A percentile compares a stretch with the other conserved stretches of the same genome.
Conservation (phyloP, 2,113 vertebrate genomes). For the Monopterus albus region DNA sequence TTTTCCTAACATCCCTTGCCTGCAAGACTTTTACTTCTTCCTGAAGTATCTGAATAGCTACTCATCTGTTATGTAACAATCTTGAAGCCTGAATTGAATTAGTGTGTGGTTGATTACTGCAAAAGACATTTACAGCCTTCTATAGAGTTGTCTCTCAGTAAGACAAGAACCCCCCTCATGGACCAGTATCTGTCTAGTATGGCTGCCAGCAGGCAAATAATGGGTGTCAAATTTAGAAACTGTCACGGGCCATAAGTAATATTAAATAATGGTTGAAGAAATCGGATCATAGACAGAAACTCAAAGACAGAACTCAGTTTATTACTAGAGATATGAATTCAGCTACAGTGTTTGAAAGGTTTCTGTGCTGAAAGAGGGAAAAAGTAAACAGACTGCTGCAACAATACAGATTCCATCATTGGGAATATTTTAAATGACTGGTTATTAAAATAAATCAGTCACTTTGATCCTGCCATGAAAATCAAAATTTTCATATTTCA, state of each 20-base stretch:
- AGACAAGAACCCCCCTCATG: background rate
- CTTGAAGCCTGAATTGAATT: background rate
- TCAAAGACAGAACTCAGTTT: constrained; percentile 29
- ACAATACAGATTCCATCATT: background rate
- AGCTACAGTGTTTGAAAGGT: background rate
- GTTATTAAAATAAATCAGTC: background rate
- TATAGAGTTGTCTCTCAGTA: constrained; percentile 5
- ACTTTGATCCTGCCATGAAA: background rate
- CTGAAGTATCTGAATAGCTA: background rate
- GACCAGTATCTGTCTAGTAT: constrained; percentile 32
- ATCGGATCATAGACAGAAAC: constrained; percentile 26
- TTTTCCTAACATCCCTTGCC: background rate
- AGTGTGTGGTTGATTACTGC: constrained; percentile 15
- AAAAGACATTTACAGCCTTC: constrained; percentile 13
- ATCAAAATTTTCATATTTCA: background rate
- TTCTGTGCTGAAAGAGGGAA: too few relatives aligned
- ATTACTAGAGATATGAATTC: background rate
- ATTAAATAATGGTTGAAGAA: constrained; percentile 51
- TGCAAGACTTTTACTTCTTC: constrained; percentile 32
- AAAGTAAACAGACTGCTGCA: too few relatives aligned
- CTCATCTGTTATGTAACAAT: constrained; percentile 27
- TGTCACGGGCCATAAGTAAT: constrained; percentile 50
- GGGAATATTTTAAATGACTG: background rate
- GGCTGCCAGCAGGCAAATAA: constrained; percentile 6
- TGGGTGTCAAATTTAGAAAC: constrained; percentile 56